Percentiles rank a stretch among this genome's conserved stretches.
Evolutionary conservation across 2,797 vertebrate species (phyloP).

Genomic region (Myotis daubentonii): DNA sequence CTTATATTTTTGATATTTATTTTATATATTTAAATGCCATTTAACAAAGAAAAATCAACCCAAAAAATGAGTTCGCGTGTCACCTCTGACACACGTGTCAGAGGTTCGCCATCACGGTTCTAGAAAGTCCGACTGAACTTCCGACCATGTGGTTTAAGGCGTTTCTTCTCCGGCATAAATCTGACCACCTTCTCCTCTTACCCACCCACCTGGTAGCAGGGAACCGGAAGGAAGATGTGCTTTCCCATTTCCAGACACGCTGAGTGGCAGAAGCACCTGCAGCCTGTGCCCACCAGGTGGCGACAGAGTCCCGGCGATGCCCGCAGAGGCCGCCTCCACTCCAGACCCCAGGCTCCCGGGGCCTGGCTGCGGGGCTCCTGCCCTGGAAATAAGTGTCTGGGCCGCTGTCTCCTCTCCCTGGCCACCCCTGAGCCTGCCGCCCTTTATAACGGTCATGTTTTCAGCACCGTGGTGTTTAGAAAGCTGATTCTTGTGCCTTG

Average conservation of each 20-base stretch:
- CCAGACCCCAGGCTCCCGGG: fast-evolving
- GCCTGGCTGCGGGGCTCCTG: neutral
- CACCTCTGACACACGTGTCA: too few relatives aligned
- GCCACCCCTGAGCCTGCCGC: neutral
- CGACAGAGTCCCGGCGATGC: neutral
- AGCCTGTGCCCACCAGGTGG: conserved; percentile 51
- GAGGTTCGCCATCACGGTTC: neutral
- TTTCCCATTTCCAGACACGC: neutral
- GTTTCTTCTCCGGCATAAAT: neutral
- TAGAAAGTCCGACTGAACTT: neutral
- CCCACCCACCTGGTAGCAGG: fast-evolving
- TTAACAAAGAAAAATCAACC: too few relatives aligned
- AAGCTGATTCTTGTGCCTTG: neutral
- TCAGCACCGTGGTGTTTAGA: neutral
- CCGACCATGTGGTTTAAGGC: neutral
- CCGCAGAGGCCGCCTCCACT: fast-evolving
- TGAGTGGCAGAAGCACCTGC: neutral
- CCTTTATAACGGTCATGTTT: neutral
- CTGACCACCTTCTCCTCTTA: neutral
- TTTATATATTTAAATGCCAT: too few relatives aligned
- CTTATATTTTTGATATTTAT: too few relatives aligned
- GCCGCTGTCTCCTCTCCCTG: neutral
- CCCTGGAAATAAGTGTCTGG: neutral
- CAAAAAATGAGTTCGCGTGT: too few relatives aligned
- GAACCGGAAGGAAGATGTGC: neutral